Conservation (phyloP, 2,797 vertebrate species). For the Dallia pectoralis region DNA sequence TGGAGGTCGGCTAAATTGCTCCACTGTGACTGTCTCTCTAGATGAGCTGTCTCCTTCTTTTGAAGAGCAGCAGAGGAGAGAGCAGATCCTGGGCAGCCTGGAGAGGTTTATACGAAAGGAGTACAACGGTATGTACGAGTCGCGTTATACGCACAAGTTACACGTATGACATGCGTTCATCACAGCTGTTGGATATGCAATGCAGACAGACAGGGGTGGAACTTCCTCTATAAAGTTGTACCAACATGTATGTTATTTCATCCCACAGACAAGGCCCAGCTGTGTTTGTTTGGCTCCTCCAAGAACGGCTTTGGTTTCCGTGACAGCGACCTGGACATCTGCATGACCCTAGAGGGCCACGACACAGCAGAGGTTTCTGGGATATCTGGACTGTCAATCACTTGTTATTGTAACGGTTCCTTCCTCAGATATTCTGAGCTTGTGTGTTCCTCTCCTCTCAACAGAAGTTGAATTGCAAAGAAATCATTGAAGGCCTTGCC, state of each 20-base stretch:
- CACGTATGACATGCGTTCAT: not conserved
- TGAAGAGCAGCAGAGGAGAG: conserved; percentile 91
- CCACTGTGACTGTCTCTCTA: conserved; percentile 49
- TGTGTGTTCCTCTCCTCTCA: conserved; percentile 20
- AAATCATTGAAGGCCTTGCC: conserved; percentile 97
- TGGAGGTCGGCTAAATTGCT: too few species aligned
- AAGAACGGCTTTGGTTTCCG: conserved; percentile 98
- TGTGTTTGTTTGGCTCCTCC: conserved; percentile 96
- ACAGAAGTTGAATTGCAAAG: conserved; percentile 97
- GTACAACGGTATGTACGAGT: conserved; percentile 85
- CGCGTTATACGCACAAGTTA: too few species aligned
- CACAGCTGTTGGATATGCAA: not conserved
- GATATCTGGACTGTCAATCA: not conserved
- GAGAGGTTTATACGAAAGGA: conserved; percentile 97
- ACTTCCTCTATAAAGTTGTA: not conserved
- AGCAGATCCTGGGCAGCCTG: conserved; percentile 90
- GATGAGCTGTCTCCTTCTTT: conserved; percentile 87
- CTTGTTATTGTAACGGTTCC: not conserved
- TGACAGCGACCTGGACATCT: conserved; percentile 98
- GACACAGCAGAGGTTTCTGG: conserved; percentile 89
- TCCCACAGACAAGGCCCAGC: conserved; percentile 87
- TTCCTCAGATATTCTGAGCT: not conserved
- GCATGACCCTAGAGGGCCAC: conserved; percentile 97
- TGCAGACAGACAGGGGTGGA: not conserved
- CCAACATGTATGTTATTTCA: not conserved